Conservation (phyloP, 2,888 invertebrate genomes). For the Ophion ventricosus region DNA sequence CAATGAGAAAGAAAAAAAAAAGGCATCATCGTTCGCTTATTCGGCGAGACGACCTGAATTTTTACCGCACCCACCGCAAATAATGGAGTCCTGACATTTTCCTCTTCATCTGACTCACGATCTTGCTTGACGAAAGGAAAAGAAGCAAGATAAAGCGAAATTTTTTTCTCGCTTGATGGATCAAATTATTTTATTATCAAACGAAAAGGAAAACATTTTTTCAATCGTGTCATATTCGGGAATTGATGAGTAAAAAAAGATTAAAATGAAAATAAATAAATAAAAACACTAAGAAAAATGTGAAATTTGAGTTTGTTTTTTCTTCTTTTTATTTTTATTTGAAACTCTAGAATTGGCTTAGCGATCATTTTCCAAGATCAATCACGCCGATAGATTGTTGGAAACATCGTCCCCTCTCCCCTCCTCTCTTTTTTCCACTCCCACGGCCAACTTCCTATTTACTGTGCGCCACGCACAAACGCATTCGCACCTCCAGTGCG, state of each 20-base stretch:
- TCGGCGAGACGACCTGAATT: constrained; percentile 55
- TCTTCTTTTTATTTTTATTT: background rate
- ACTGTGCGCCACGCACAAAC: background rate
- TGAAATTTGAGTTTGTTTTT: too few relatives aligned
- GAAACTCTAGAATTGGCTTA: background rate
- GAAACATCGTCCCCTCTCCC: constrained; percentile 3
- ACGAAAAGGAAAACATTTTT: too few relatives aligned
- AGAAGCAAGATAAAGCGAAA: background rate
- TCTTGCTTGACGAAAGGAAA: constrained; percentile 1
- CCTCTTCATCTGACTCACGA: constrained; percentile 40
- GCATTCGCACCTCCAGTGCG: constrained; percentile 17
- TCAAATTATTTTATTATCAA: too few relatives aligned
- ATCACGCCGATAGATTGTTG: background rate
- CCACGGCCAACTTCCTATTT: constrained; percentile 36
- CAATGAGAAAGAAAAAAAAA: constrained; percentile 10
- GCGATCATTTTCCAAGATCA: background rate
- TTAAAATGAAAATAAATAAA: too few relatives aligned
- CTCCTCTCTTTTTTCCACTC: constrained; percentile 6
- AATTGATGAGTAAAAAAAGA: too few relatives aligned
- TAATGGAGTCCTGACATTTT: constrained; percentile 4
- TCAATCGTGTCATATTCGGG: too few relatives aligned
- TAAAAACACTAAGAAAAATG: too few relatives aligned
- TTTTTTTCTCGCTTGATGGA: background rate
- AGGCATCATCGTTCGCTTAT: constrained; percentile 38
- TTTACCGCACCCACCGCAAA: constrained; percentile 23